Evolutionary conservation across 2,113 vertebrate genomes (phyloP), one percentile per base, ranked within the genome.

Genomic region (Hystrix brachyura): DNA sequence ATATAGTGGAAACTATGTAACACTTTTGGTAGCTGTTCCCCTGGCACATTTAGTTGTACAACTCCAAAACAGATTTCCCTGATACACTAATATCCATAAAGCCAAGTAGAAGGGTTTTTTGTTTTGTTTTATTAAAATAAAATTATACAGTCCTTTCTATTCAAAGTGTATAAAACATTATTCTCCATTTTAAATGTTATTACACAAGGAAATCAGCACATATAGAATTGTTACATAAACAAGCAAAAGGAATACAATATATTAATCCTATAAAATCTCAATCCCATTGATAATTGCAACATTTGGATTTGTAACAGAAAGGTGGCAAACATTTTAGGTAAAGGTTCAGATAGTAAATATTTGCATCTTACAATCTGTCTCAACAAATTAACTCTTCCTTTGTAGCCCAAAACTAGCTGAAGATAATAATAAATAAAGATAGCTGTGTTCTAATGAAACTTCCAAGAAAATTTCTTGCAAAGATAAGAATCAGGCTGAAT

Each of bases 121-220:
- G 81, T 92, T 67, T 3, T 23, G 27, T 82, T 48, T 94, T 80
- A 46, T 62, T 23, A 81, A 81, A 91, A 85, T 86, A 55, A 93
- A 82, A 88, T 82, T 78, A 79, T 67, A 84, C 38, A 53, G 4
- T 74, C 12, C 89, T 64, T 64, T 19, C 27, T 29, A 78, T 72
- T 65, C 65, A 60, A 86, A 97, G 55, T 51, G 2, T 71, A 21
- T 79, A 3, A 18, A 55, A 59, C 3, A 59, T 89, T 82, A 87
- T 85, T 88, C 46, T 93, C 57, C 53, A 76, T 38, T 48, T n/a
- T 69, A 60, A 95, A 97, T 89, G 29, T 78, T 92, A 53, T 78
- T 78, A 51, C 1, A 27, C 55, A 76, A 76, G 48, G 11, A 89
- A 90, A 87, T 79, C 0, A 65, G 62, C 32, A 38, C 3, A 34